Base-by-base conservation (phyloP, 2,797 vertebrate genomes). In the Nyctalus aviator region DNA sequence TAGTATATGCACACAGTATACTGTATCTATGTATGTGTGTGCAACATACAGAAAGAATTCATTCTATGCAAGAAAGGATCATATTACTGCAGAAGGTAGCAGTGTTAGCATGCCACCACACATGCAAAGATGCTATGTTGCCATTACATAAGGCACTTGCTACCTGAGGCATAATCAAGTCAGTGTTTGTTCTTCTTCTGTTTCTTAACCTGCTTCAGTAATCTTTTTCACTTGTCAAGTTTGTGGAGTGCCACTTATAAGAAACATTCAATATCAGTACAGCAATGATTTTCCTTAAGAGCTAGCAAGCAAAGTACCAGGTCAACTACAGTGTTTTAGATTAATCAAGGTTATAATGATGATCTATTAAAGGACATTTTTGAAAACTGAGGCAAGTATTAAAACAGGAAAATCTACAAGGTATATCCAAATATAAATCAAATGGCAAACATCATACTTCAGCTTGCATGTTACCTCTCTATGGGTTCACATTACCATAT, bases 171-270 rank as follows among this genome's bases (percentile, higher is more conserved):
- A 75, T 81, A 50, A 71, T 8, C 78, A 76, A 93, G n/a, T 59
- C 73, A 59, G 44, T 68, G 25, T 79, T 85, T 75, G 35, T n/a
- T 88, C 81, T 41, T 88, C 81, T 91, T 92, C 48, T 82, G 32
- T 50, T 91, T 91, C 23, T 92, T 68, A 87, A 84, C 76, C 71
- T 96, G 82, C 84, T 95, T 90, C 41, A 41, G 44, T 78, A 84
- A 44, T 89, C 81, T 90, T 73, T 64, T 91, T 81, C 53, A 77
- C 37, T 71, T 71, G 79, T 55, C 37, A 87, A 95, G 78, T 77
- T 91, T 21, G 46, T 18, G n/a, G 50, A 62, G 30, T 27, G n/a
- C 5, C 50, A 88, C 71, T 94, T 85, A 85, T 72, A 27, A 94
- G 92, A 81, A 64, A 79, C 20, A 72, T 48, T 79, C 25, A 1